These are phyloP conservation scores for Carollia perspicillata DNA, from an alignment of 2,113 vertebrate species.

Conservation along the genomic window DNA sequence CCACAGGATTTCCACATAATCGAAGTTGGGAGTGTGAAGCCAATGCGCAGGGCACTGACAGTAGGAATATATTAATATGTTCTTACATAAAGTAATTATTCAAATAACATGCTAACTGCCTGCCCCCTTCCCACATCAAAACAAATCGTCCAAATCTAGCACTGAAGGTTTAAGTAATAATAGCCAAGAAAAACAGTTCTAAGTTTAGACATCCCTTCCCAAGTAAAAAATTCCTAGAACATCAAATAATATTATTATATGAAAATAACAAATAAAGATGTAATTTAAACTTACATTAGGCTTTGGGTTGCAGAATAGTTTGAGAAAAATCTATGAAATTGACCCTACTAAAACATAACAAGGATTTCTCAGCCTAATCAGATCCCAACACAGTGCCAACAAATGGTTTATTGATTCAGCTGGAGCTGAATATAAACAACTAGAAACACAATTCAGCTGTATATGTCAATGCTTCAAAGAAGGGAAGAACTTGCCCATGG, in stretches of 20 bases:
- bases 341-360: background rate
- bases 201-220: background rate
- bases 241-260: background rate
- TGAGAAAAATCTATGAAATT: background rate
- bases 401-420: background rate
- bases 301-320: background rate
- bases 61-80: background rate
- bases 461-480: background rate
- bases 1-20: background rate
- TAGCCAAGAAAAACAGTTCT: background rate
- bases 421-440: background rate
- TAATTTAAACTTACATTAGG: background rate
- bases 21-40: background rate
- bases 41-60: background rate
- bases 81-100: background rate
- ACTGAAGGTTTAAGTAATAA: background rate
- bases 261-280: constrained; percentile 17
- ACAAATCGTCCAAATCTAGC: background rate
- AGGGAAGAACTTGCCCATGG: background rate
- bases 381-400: background rate
- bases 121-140: background rate
- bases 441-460: background rate
- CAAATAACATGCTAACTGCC: background rate
- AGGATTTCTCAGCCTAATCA: background rate
- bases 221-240: background rate